Conservation (phyloP, 2,113 vertebrate genomes). For the Pandion haliaetus region DNA sequence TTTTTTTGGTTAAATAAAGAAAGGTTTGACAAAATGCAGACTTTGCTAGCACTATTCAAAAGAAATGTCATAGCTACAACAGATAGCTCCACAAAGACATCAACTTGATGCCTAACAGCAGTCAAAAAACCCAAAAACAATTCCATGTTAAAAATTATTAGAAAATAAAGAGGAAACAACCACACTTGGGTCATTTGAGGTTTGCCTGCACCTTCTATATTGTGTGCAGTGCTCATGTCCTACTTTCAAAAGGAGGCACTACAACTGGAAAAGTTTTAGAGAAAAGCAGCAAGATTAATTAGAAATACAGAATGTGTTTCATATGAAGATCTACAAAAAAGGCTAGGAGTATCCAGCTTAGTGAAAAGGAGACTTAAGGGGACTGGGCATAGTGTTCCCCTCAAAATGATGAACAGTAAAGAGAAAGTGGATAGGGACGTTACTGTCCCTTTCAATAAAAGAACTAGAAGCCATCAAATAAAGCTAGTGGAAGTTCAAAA, state of each 20-base stretch:
- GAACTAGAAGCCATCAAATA: not conserved
- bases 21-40: not conserved
- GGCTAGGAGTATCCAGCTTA: not conserved
- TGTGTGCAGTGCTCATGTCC: not conserved
- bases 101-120: not conserved
- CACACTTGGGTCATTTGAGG: not conserved
- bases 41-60: not conserved
- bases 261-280: not conserved
- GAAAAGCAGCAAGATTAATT: not conserved
- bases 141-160: not conserved
- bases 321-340: not conserved
- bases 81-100: not conserved
- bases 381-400: not conserved
- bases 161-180: not conserved
- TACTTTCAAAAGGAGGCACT: not conserved
- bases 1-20: not conserved
- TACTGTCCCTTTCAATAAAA: not conserved
- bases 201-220: not conserved
- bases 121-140: not conserved
- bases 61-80: not conserved
- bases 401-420: rapidly evolving
- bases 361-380: not conserved
- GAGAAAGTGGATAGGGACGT: not conserved
- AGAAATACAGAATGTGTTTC: not conserved
- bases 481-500: not conserved